These are phyloP conservation scores for Antennarius maculatus DNA, from an alignment of 2,797 vertebrate species.

Conservation along the genomic window DNA sequence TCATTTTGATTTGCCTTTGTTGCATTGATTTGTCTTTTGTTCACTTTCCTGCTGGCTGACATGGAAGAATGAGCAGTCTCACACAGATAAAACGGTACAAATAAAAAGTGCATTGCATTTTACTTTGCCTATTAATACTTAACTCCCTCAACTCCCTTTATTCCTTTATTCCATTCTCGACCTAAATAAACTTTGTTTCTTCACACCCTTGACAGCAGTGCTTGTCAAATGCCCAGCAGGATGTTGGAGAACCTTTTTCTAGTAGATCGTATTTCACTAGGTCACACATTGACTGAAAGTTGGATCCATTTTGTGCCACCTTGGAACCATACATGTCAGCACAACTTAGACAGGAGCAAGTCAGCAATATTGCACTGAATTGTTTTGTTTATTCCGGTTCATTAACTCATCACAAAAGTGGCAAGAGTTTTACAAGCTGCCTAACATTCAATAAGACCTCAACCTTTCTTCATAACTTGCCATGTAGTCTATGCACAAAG, in stretches of 20 bases:
- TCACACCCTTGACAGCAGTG: slow-evolving; percentile 10
- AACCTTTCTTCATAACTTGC: neutral
- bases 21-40: too few relatives aligned
- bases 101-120: too few relatives aligned
- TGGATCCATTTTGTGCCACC: slow-evolving; percentile 41
- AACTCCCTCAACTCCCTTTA: slow-evolving; percentile 5
- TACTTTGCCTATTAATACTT: too few relatives aligned
- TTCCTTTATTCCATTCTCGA: slow-evolving; percentile 43
- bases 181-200: slow-evolving; percentile 39
- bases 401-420: slow-evolving; percentile 14
- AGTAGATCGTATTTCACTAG: too few relatives aligned
- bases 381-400: slow-evolving; percentile 36
- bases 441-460: too few relatives aligned
- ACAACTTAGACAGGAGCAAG: neutral
- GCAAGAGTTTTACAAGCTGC: too few relatives aligned
- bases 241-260: too few relatives aligned
- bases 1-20: too few relatives aligned
- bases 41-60: too few relatives aligned
- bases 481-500: neutral
- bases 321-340: slow-evolving; percentile 8
- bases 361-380: slow-evolving; percentile 20
- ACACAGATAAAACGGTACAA: too few relatives aligned
- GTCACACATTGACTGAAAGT: slow-evolving; percentile 6
- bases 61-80: too few relatives aligned
- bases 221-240: slow-evolving; percentile 38